Evolutionary conservation across 2,888 invertebrate species (phyloP).

Genomic region (Ormyrus labotus): DNA sequence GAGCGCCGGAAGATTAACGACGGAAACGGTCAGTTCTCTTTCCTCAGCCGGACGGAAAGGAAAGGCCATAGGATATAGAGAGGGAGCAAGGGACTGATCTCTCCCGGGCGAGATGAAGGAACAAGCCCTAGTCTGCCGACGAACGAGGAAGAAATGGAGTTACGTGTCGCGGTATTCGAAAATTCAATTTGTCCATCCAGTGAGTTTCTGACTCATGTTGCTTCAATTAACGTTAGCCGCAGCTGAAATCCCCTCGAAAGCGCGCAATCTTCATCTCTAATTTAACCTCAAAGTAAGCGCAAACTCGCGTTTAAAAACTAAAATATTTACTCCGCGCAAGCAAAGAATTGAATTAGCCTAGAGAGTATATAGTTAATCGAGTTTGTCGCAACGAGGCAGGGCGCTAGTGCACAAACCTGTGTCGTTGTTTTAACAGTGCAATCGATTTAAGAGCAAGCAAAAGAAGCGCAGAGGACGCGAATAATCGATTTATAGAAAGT

Average conservation of each 20-base stretch:
- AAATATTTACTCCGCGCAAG: too few relatives aligned
- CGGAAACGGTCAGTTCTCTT: conserved; percentile 50
- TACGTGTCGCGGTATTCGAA: conserved; percentile 26
- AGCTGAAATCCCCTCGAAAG: too few relatives aligned
- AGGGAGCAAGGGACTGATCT: not conserved
- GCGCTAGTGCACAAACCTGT: too few relatives aligned
- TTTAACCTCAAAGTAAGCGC: too few relatives aligned
- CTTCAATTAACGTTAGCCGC: conserved; percentile 15
- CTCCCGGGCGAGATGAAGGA: not conserved
- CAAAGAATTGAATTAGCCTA: too few relatives aligned
- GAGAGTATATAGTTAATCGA: not conserved
- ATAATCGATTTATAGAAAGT: conserved; percentile 7
- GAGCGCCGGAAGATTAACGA: conserved; percentile 63
- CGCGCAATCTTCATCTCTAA: too few relatives aligned
- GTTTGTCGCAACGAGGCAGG: too few relatives aligned
- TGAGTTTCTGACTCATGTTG: conserved; percentile 4
- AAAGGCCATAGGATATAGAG: too few relatives aligned
- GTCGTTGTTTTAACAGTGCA: too few relatives aligned
- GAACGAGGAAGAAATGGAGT: conserved; percentile 12
- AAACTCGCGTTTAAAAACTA: too few relatives aligned
- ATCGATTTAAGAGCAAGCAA: too few relatives aligned
- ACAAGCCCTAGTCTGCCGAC: not conserved
- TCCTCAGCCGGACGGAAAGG: not conserved
- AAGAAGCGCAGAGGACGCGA: not conserved
- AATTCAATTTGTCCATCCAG: conserved; percentile 44